Evolutionary conservation across 2,888 invertebrate genomes (phyloP).

Genomic region (Buathra laborator): DNA sequence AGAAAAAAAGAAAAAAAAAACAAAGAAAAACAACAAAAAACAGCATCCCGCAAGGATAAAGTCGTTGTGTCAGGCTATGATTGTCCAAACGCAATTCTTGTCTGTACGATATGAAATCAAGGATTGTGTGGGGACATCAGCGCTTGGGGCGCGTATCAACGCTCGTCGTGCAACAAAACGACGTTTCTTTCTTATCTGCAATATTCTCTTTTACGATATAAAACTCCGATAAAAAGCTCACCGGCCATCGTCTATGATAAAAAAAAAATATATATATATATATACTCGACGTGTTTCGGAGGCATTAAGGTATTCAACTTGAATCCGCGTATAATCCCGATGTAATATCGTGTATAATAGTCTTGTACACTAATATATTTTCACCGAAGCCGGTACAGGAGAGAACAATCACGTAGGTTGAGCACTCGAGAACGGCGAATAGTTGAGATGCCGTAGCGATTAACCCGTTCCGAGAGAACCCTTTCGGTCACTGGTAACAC

Average conservation of each 20-base stretch:
- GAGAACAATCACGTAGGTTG: conserved; percentile 22
- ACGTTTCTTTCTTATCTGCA: neutral
- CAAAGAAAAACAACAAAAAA: conserved; percentile 9
- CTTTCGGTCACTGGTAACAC: conserved; percentile 6
- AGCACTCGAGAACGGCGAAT: conserved; percentile 35
- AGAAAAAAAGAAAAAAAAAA: conserved; percentile 19
- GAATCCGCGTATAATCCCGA: conserved; percentile 24
- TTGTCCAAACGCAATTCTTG: conserved; percentile 86
- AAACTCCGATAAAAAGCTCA: neutral
- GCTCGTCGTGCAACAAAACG: conserved; percentile 12
- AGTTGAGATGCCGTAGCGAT: conserved; percentile 59
- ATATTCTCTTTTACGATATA: conserved; percentile 2
- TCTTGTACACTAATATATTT: conserved; percentile 58
- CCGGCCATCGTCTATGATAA: neutral
- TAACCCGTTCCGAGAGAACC: conserved; percentile 42
- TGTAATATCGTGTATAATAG: conserved; percentile 36
- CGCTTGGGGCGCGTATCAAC: conserved; percentile 83
- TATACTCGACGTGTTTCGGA: neutral
- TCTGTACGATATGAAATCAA: conserved; percentile 82
- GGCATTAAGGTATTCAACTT: neutral
- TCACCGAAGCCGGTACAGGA: conserved; percentile 31
- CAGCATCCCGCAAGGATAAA: conserved; percentile 37
- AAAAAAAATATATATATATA: neutral
- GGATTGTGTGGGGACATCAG: conserved; percentile 85
- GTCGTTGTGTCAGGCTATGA: conserved; percentile 84